Evolutionary conservation across 1,140 invertebrate genomes (phyloP), one percentile per base, ranked within the genome.

Genomic region (Tenebrio molitor): DNA sequence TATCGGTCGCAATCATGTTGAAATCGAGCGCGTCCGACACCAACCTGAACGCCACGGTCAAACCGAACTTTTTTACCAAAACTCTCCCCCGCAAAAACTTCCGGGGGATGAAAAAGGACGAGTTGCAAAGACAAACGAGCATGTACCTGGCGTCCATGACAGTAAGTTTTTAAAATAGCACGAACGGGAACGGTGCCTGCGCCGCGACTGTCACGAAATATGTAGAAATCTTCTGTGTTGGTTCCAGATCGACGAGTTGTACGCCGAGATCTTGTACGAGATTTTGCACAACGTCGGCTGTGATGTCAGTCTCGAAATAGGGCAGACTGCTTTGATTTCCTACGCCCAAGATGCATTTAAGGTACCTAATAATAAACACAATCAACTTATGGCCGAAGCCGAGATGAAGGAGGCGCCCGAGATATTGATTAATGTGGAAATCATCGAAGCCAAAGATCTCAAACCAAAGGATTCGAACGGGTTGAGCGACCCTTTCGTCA

Each of bases 401-500:
- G 87, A 87, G 78, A 88, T 88, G 5, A 94, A 94, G 83, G 91
- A 95, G 85, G 93, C 96, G 1, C 97, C 97, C 0, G 93, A 97
- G 79, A 88, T 98, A 71, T 89, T 97, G 79, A 84, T 99, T 14
- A 98, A 98, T 83, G 91, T 98, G 0, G 94, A 95, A 82, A 91
- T 99, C 12, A 89, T 98, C 16, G 95, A 98, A 86, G 97, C 95
- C 0, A 93, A 94, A 84, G 95, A 97, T 77, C 83, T 99, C 23
- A 88, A 92, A 75, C 93, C 97, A 2, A 98, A 98, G 86, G 97
- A 99, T 87, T 91, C 97, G 0, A 98, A 97, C 84, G 97, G 97
- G 15, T 89, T 95, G 71, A 97, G 96, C 80, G 97, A 99, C 86
- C 97, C 97, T 1, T 99, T 97, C 80, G 94, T 94, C 17, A 94